These are phyloP conservation scores for Tetragonisca angustula DNA, from an alignment of 2,888 invertebrate genomes.

Conservation along the genomic window DNA sequence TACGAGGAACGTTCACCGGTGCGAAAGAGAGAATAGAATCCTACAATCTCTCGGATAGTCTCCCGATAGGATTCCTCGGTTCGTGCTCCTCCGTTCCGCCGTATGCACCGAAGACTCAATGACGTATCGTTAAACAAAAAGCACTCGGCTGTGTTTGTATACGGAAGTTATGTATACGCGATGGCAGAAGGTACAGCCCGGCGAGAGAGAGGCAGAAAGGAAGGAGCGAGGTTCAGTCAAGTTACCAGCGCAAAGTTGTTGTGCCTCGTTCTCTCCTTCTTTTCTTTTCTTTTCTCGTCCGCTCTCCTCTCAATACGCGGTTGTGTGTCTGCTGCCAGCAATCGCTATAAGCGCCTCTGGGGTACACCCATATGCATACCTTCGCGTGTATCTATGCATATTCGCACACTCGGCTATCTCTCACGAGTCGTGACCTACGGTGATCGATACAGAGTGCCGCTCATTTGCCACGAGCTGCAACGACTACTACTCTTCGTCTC, in stretches of 20 bases:
- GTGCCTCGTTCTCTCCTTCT: constrained; percentile 46
- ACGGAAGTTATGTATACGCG: constrained; percentile 53
- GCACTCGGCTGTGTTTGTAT: constrained; percentile 55
- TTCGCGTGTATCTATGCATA: constrained; percentile 13
- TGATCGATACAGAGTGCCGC: constrained; percentile 73
- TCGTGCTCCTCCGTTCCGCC: not conserved
- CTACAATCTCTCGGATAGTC: no score
- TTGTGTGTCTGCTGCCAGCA: constrained; percentile 41
- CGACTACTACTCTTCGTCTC: constrained; percentile 56
- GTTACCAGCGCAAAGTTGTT: constrained; percentile 60
- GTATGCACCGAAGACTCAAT: constrained; percentile 10
- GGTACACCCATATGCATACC: constrained; percentile 20
- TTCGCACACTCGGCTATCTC: constrained; percentile 62
- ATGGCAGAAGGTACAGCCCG: constrained; percentile 3
- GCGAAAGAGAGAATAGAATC: not conserved
- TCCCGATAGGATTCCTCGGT: not conserved
- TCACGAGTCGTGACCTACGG: constrained; percentile 69
- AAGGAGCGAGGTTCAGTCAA: constrained; percentile 39
- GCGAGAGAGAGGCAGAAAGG: constrained; percentile 21
- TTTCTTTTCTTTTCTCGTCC: constrained; percentile 35
- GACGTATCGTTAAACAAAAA: constrained; percentile 53
- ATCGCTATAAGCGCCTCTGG: constrained; percentile 52
- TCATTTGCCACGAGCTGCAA: constrained; percentile 71
- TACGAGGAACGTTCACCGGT: not conserved
- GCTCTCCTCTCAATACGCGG: constrained; percentile 50